These are phyloP conservation scores for Ceratosolen solmsi DNA, from an alignment of 1,140 invertebrate genomes.

Conservation along the genomic window DNA sequence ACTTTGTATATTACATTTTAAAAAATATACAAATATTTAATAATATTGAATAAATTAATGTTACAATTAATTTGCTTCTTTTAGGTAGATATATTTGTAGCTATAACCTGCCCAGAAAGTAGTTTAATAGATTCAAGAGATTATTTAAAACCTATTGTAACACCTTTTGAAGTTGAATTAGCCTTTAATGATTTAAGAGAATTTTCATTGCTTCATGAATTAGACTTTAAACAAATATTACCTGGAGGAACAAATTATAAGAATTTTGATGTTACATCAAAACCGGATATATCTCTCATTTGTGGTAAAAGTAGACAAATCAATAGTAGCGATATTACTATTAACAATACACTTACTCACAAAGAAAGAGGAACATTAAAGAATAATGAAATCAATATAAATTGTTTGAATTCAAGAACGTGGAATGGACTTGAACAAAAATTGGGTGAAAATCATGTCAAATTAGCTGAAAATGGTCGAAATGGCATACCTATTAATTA, in stretches of 20 bases:
- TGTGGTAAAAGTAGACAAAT: conserved; percentile 77
- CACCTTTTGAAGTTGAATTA: conserved; percentile 94
- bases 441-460: conserved; percentile 78
- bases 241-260: conserved; percentile 77
- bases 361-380: conserved; percentile 68
- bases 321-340: conserved; percentile 56
- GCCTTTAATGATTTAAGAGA: conserved; percentile 82
- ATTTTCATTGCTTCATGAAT: conserved; percentile 79
- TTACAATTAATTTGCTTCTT: too few species aligned
- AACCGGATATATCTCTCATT: conserved; percentile 81
- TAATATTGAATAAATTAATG: too few species aligned
- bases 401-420: conserved; percentile 77
- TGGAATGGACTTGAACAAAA: conserved; percentile 85
- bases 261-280: conserved; percentile 64
- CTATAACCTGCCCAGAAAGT: conserved; percentile 92
- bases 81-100: conserved; percentile 91
- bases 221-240: conserved; percentile 85
- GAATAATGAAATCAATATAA: conserved; percentile 73
- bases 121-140: conserved; percentile 87
- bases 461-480: conserved; percentile 77
- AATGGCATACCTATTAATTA: conserved; percentile 77
- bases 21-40: too few species aligned
- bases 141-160: conserved; percentile 91
- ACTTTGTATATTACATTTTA: too few species aligned
- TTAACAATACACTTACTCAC: conserved; percentile 64